These are phyloP conservation scores for Leptinotarsa lineolata DNA, from an alignment of 1,140 invertebrate genomes.

Conservation along the genomic window DNA sequence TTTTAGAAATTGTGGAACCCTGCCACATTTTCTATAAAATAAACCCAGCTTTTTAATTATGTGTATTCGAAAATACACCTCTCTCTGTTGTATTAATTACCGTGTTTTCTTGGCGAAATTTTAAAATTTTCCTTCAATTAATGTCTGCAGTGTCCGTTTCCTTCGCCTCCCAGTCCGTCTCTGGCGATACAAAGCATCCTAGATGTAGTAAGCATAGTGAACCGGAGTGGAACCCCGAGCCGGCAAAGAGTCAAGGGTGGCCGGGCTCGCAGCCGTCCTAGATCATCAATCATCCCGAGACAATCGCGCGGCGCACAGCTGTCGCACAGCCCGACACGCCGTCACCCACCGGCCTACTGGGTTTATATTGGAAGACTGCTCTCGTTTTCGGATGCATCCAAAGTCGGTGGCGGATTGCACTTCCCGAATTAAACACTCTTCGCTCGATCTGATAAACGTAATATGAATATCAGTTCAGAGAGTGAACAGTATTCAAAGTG, in stretches of 20 bases:
- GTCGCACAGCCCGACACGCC: conserved; percentile 52
- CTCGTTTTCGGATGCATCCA: conserved; percentile 10
- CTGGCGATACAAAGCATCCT: conserved; percentile 7
- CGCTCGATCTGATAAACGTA: conserved; percentile 35
- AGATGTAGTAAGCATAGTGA: conserved; percentile 46
- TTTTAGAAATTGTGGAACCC: too few species aligned
- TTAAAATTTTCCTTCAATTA: too few species aligned
- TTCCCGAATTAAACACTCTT: conserved; percentile 42
- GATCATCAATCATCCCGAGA: conserved; percentile 57
- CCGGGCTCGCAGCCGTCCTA: conserved; percentile 50
- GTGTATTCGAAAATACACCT: too few species aligned
- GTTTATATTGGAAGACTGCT: conserved; percentile 37
- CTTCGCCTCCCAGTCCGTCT: neutral
- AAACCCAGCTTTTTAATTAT: too few species aligned
- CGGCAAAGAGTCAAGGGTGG: conserved; percentile 47
- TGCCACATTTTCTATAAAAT: too few species aligned
- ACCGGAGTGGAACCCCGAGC: conserved; percentile 45
- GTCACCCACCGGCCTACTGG: conserved; percentile 48
- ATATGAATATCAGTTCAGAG: too few species aligned
- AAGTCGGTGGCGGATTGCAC: conserved; percentile 35
- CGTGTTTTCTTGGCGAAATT: too few species aligned
- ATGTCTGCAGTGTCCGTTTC: neutral
- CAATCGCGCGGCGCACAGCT: conserved; percentile 55
- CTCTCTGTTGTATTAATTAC: too few species aligned
- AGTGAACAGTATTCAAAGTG: too few species aligned